Conservation (phyloP, 1,140 invertebrate species). For the Aphelenchoides besseyi region DNA sequence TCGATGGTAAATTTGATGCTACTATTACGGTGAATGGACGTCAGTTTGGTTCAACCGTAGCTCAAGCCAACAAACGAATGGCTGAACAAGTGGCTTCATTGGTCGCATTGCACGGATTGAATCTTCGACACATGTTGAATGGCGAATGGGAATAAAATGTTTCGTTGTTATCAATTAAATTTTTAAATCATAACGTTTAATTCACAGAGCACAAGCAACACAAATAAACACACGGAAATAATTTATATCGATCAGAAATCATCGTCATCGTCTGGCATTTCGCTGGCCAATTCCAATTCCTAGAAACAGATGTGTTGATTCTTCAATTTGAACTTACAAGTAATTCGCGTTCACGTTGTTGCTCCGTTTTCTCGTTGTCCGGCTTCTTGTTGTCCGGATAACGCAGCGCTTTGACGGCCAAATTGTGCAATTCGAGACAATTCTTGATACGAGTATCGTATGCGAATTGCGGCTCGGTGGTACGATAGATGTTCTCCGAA, state of each 20-base stretch:
- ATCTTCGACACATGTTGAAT: constrained; percentile 37
- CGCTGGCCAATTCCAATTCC: constrained; percentile 40
- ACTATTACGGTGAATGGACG: constrained; percentile 28
- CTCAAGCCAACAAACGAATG: constrained; percentile 59
- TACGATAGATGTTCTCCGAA: constrained; percentile 92
- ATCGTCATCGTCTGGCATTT: constrained; percentile 42
- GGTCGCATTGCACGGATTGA: constrained; percentile 53
- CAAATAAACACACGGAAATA: constrained; percentile 6
- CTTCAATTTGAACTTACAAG: constrained; percentile 22
- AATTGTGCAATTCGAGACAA: constrained; percentile 94
- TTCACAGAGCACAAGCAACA: neutral
- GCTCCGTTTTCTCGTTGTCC: constrained; percentile 39
- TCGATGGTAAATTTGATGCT: constrained; percentile 35
- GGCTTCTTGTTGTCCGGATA: constrained; percentile 87
- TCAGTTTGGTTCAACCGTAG: constrained; percentile 48
- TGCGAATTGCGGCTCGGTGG: constrained; percentile 87
- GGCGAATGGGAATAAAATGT: constrained; percentile 60
- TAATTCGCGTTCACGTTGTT: constrained; percentile 48
- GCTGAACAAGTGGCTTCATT: constrained; percentile 60
- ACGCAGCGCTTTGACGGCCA: constrained; percentile 94
- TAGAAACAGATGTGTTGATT: constrained; percentile 4
- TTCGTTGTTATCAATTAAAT: constrained; percentile 23
- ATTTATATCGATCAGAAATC: constrained; percentile 32
- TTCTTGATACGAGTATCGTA: constrained; percentile 97
- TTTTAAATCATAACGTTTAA: constrained; percentile 7